A percentile compares a stretch with the other conserved stretches of the same genome.
phyloP scores from a whole-genome alignment of 2,797 vertebrate genomes.

The Danio jaintianensis region DNA sequence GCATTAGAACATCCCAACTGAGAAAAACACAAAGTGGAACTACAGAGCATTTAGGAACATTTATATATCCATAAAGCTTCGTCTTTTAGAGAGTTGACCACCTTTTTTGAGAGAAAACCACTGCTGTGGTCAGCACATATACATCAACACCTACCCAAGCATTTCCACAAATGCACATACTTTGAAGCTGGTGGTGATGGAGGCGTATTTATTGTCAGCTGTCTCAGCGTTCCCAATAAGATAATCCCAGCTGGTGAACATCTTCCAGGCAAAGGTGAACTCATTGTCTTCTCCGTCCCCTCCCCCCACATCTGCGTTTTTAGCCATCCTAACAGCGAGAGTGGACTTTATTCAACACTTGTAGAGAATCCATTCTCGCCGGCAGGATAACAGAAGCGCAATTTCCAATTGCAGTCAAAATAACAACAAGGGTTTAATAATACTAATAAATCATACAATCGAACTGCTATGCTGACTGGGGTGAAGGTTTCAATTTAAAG shows the following conservation, averaged over 20 bases:
- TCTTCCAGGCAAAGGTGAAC: conserved; percentile 97
- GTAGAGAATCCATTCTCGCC: conserved; percentile 62
- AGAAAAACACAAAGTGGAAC: conserved; percentile 6
- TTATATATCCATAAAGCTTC: neutral
- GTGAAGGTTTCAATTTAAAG: neutral
- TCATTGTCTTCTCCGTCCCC: conserved; percentile 88
- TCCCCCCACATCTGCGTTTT: conserved; percentile 89
- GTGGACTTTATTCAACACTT: conserved; percentile 59
- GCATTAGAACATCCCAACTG: conserved; percentile 20
- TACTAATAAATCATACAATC: neutral
- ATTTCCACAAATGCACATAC: conserved; percentile 68
- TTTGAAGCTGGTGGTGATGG: conserved; percentile 98
- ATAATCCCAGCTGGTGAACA: conserved; percentile 99
- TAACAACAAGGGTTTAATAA: conserved; percentile 7
- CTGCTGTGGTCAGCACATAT: conserved; percentile 3
- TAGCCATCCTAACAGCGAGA: conserved; percentile 88
- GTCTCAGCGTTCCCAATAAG: conserved; percentile 96
- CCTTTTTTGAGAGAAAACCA: conserved; percentile 34
- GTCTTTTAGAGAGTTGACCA: conserved; percentile 13
- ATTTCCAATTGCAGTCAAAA: conserved; percentile 46
- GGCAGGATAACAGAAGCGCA: conserved; percentile 66
- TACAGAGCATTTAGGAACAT: neutral
- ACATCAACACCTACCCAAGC: neutral
- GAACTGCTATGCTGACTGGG: neutral
- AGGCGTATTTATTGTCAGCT: conserved; percentile 95